A percentile compares a stretch with the other conserved stretches of the same genome.
These are phyloP conservation scores for Molossus molossus DNA, from an alignment of 2,797 vertebrate genomes.

Conservation along the genomic window DNA sequence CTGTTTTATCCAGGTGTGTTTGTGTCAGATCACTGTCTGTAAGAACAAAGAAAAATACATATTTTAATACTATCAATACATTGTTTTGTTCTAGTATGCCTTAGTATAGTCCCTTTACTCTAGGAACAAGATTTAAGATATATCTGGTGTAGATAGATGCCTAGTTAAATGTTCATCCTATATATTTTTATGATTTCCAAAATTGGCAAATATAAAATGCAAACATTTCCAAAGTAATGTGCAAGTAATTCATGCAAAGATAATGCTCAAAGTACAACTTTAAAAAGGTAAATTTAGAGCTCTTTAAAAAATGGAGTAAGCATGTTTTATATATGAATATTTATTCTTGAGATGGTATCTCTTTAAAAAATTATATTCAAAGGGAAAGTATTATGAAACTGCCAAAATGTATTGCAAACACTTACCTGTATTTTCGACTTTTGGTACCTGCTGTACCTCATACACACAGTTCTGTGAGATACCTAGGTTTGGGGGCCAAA, in stretches of 20 bases:
- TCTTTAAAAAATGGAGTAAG: constrained; percentile 39
- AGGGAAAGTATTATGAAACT: constrained; percentile 23
- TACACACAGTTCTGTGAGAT: constrained; percentile 95
- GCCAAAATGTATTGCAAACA: constrained; percentile 65
- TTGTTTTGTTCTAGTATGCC: background rate
- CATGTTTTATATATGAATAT: background rate
- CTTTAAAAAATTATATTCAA: background rate
- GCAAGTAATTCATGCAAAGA: constrained; percentile 69
- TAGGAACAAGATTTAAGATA: background rate
- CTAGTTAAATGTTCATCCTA: background rate
- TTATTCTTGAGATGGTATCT: constrained; percentile 12
- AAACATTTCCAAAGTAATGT: constrained; percentile 68
- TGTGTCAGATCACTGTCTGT: constrained; percentile 80
- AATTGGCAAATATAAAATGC: constrained; percentile 38
- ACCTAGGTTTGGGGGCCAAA: constrained; percentile 95
- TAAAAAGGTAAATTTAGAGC: constrained; percentile 55
- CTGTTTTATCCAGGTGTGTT: constrained; percentile 72
- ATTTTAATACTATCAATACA: background rate
- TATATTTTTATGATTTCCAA: constrained; percentile 8
- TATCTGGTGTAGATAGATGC: background rate
- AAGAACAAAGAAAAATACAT: constrained; percentile 65
- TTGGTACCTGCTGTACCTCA: constrained; percentile 86
- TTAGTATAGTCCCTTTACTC: background rate
- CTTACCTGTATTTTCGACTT: constrained; percentile 89
- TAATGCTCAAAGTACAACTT: constrained; percentile 53